Percentiles rank a stretch among this genome's conserved stretches.
These are phyloP conservation scores for Xiphorhynchus elegans DNA, from an alignment of 2,113 vertebrate species.

Conservation along the genomic window DNA sequence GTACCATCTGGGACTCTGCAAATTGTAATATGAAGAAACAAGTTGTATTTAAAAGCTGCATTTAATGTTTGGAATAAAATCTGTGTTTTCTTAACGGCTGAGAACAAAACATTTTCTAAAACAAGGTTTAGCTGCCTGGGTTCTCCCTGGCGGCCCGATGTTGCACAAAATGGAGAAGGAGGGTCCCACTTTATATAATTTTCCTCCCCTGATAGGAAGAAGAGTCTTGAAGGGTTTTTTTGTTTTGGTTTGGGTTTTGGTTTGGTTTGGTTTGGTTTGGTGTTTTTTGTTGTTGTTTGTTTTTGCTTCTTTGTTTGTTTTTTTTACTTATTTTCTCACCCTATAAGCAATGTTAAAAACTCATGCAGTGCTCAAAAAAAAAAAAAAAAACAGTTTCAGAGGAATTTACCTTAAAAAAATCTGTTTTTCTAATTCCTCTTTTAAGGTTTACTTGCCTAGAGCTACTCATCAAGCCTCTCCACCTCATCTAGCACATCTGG, in stretches of 20 bases:
- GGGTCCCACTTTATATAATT: not conserved
- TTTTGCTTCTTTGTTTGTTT: not conserved
- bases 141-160: fast-evolving
- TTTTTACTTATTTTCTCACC: not conserved
- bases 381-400: not conserved
- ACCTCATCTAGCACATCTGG: not conserved
- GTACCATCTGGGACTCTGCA: conserved; percentile 72
- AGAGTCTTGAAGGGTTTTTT: not conserved
- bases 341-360: not conserved
- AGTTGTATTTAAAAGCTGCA: conserved; percentile 58
- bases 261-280: too few relatives aligned
- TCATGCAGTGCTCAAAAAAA: not conserved
- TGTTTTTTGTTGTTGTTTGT: not conserved
- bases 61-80: conserved; percentile 57
- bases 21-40: conserved; percentile 57
- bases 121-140: not conserved
- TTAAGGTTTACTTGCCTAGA: not conserved
- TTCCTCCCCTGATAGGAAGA: not conserved
- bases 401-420: not conserved
- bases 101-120: conserved; percentile 55
- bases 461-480: not conserved
- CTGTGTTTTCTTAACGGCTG: conserved; percentile 51
- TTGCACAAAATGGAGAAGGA: not conserved
- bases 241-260: too few relatives aligned
- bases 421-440: not conserved